phyloP scores from a whole-genome alignment of 1,140 invertebrate genomes.

The Thaumetopoea pityocampa region DNA sequence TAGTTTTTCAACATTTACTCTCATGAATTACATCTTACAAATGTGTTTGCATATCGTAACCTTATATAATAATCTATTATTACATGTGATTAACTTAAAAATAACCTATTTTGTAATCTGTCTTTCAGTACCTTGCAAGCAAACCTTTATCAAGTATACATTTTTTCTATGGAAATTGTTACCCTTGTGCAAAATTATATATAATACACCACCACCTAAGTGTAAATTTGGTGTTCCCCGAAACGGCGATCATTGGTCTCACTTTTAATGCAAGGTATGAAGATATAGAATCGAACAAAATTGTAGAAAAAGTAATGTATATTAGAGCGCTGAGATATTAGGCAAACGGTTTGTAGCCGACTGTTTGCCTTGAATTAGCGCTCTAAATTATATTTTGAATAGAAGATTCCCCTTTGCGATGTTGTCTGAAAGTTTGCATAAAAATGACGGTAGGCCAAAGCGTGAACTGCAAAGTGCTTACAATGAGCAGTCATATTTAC shows the following conservation, averaged over 20 bases:
- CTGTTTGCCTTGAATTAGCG: too few relatives aligned
- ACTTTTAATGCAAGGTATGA: constrained; percentile 24
- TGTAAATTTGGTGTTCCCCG: constrained; percentile 13
- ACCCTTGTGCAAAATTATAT: constrained; percentile 37
- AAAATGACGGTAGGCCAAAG: too few relatives aligned
- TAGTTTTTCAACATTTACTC: constrained; percentile 70
- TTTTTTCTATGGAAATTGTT: constrained; percentile 20
- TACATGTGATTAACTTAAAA: constrained; percentile 73
- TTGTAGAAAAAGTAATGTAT: constrained; percentile 8
- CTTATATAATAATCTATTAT: constrained; percentile 70
- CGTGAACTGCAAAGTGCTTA: too few relatives aligned
- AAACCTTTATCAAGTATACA: constrained; percentile 37
- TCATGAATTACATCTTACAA: constrained; percentile 72
- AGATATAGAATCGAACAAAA: constrained; percentile 20
- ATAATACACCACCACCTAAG: constrained; percentile 35
- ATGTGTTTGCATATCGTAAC: constrained; percentile 70
- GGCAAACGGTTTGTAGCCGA: constrained; percentile 1
- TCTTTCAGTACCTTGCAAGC: constrained; percentile 64
- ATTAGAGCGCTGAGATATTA: constrained; percentile 5
- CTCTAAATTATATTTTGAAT: too few relatives aligned
- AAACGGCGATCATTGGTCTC: constrained; percentile 14
- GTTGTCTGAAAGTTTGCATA: too few relatives aligned
- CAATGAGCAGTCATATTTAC: constrained; percentile 1
- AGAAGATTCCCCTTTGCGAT: too few relatives aligned
- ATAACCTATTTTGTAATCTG: constrained; percentile 61